Evolutionary conservation across 1,140 invertebrate genomes (phyloP).

Genomic region (Megalonaias nervosa): DNA sequence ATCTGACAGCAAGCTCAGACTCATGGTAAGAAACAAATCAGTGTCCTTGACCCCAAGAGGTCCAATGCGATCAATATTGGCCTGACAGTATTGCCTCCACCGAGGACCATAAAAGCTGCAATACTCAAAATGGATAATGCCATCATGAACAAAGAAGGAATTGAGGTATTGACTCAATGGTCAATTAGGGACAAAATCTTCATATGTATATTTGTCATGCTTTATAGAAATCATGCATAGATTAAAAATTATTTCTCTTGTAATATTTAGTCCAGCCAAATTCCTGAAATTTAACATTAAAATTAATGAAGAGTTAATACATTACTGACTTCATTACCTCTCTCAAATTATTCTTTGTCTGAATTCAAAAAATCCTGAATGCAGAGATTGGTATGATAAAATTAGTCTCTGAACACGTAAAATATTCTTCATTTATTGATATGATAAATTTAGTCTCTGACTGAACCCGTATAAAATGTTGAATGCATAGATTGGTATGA

Average conservation of each 20-base stretch:
- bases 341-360: no score
- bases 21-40: slow-evolving; percentile 94
- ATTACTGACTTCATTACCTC: no score
- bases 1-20: slow-evolving; percentile 89
- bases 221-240: no score
- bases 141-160: slow-evolving; percentile 98
- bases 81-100: slow-evolving; percentile 98
- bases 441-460: not conserved
- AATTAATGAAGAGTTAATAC: no score
- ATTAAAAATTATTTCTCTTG: no score
- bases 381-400: not conserved
- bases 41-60: slow-evolving; percentile 96
- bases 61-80: slow-evolving; percentile 99
- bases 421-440: not conserved
- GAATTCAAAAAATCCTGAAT: no score
- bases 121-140: slow-evolving; percentile 99
- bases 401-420: not conserved
- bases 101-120: slow-evolving; percentile 95
- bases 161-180: slow-evolving; percentile 78
- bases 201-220: no score
- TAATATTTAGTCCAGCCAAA: no score
- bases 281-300: no score
- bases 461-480: not conserved
- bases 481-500: not conserved
- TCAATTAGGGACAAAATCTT: no score